A percentile compares a stretch with the other conserved stretches of the same genome.
Conservation (phyloP, 2,888 invertebrate genomes). For the Alitta virens region DNA sequence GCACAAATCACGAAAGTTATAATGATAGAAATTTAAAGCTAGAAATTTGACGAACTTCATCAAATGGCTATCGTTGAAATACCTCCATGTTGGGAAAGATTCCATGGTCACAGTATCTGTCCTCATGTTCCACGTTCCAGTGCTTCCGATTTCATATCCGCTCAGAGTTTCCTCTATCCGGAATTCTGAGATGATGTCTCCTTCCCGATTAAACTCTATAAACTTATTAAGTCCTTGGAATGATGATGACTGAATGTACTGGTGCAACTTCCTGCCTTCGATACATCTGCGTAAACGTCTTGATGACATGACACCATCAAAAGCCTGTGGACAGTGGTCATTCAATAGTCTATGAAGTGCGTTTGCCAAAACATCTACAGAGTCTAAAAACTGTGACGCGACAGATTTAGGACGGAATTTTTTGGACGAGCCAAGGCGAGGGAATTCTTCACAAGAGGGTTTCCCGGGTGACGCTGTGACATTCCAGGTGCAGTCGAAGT, state of each 20-base stretch:
- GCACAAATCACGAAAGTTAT: too few relatives aligned
- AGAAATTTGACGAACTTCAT: too few relatives aligned
- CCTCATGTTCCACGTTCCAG: too few relatives aligned
- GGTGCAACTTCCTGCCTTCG: not conserved
- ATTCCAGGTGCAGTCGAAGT: not conserved
- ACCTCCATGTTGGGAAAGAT: too few relatives aligned
- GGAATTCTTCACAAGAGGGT: not conserved
- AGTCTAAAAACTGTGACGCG: not conserved
- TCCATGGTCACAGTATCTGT: too few relatives aligned
- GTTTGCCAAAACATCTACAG: not conserved
- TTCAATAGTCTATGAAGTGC: not conserved
- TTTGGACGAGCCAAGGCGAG: not conserved
- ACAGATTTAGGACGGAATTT: not conserved
- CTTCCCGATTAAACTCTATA: not conserved
- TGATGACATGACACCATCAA: not conserved
- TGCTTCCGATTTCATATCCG: too few relatives aligned
- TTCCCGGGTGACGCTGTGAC: not conserved
- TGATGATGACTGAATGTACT: not conserved
- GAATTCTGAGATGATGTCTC: not conserved
- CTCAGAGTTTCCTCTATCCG: too few relatives aligned
- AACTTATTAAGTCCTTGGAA: not conserved
- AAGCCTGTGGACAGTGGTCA: not conserved
- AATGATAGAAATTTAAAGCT: too few relatives aligned
- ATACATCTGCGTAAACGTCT: not conserved
- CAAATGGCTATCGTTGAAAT: too few relatives aligned